Evolutionary conservation across 2,113 vertebrate species (phyloP).

Genomic region (Psilopogon haemacephalus): DNA sequence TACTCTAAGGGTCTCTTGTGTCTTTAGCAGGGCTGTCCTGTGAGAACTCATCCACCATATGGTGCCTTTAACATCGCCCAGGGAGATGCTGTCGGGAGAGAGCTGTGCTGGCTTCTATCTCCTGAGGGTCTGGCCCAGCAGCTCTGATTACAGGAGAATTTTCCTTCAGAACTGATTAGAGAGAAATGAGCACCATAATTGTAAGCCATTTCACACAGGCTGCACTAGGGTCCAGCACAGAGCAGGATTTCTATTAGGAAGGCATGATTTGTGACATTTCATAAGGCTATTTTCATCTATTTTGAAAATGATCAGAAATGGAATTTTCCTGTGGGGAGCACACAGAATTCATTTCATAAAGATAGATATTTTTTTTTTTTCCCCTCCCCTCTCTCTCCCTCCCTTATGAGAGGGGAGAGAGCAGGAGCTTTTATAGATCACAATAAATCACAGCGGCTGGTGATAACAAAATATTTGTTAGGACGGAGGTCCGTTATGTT

Average conservation of each 20-base stretch:
- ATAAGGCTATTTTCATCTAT: background rate
- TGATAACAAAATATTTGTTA: slow-evolving; percentile 39
- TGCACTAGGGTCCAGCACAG: background rate
- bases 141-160: background rate
- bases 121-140: background rate
- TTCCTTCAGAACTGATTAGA: background rate
- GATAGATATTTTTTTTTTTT: too few relatives aligned
- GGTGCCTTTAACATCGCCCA: accelerated
- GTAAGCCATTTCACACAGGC: background rate
- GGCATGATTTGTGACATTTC: background rate
- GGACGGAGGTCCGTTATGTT: slow-evolving; percentile 21
- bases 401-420: background rate
- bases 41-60: accelerated
- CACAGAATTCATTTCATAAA: background rate
- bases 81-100: background rate
- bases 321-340: background rate
- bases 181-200: background rate
- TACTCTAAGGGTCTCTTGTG: accelerated
- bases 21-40: accelerated
- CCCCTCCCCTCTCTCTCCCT: background rate
- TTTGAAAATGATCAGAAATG: slow-evolving; percentile 21
- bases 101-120: background rate
- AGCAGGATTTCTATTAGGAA: background rate
- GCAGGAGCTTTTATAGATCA: background rate
- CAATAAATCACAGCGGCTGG: slow-evolving; percentile 33